These are phyloP conservation scores for Rhodophaea formosa DNA, from an alignment of 2,888 invertebrate species.

Conservation along the genomic window DNA sequence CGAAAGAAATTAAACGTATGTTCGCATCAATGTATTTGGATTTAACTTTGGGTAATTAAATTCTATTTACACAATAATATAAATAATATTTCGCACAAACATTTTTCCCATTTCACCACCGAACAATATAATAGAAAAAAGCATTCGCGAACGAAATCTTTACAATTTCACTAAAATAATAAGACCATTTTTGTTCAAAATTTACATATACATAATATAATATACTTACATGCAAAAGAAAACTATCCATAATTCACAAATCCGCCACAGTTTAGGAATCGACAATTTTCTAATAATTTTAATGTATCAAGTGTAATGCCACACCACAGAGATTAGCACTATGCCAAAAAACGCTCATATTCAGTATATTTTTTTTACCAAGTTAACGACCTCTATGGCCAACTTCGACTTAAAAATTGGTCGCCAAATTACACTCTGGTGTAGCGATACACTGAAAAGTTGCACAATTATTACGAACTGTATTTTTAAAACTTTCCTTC, in stretches of 20 bases:
- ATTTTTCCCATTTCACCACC: constrained; percentile 37
- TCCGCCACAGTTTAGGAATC: constrained; percentile 44
- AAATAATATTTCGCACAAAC: constrained; percentile 49
- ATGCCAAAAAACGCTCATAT: no score
- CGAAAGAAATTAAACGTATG: constrained; percentile 50
- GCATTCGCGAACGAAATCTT: constrained; percentile 57
- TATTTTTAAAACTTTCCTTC: neutral
- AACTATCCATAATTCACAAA: constrained; percentile 51
- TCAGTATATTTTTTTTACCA: no score
- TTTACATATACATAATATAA: constrained; percentile 63
- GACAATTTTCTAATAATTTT: constrained; percentile 33
- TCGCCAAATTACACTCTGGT: no score
- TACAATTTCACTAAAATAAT: constrained; percentile 65
- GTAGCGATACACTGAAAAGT: no score
- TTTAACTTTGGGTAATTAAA: constrained; percentile 75
- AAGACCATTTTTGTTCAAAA: constrained; percentile 66
- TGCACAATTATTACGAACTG: neutral
- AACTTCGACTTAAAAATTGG: no score
- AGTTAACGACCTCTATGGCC: no score
- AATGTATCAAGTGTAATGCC: neutral
- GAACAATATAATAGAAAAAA: constrained; percentile 52
- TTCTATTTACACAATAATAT: constrained; percentile 73
- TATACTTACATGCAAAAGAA: constrained; percentile 72
- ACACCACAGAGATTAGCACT: neutral
- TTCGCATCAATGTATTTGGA: constrained; percentile 71